phyloP scores from a whole-genome alignment of 2,113 vertebrate genomes.

The Neodontobutis hainanensis region DNA sequence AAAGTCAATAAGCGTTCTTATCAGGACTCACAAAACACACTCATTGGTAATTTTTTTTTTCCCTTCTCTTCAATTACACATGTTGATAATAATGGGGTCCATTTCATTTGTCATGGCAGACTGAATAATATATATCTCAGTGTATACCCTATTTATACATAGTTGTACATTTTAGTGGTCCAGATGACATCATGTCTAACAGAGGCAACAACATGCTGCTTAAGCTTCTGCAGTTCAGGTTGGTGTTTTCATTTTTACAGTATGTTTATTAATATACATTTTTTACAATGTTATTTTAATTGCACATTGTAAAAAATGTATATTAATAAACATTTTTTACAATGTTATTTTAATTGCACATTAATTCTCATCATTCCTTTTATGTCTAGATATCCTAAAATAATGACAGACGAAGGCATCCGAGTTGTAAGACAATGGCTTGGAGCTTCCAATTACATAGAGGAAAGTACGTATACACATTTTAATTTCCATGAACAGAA shows the following conservation, averaged over 20 bases:
- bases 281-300: background rate
- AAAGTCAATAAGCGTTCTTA: background rate
- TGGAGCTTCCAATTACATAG: conserved; percentile 77
- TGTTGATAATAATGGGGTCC: too few species aligned
- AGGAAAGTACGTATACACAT: conserved; percentile 77
- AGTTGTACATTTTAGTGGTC: conserved; percentile 69
- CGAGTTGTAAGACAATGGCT: conserved; percentile 84
- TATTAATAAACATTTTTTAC: background rate
- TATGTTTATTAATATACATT: background rate
- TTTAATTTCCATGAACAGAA: background rate
- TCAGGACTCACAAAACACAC: background rate
- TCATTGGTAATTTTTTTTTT: conserved; percentile 1
- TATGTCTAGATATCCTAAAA: conserved; percentile 85
- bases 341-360: background rate
- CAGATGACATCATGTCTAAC: conserved; percentile 90
- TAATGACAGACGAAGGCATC: conserved; percentile 86
- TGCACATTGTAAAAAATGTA: background rate
- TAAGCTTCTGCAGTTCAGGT: conserved; percentile 88
- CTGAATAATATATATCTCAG: too few species aligned
- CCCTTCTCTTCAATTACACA: background rate
- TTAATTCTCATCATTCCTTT: conserved; percentile 6
- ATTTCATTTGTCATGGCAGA: too few species aligned
- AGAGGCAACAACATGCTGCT: conserved; percentile 88
- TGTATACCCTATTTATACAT: background rate
- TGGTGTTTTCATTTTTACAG: conserved; percentile 5